Conservation (phyloP, 2,888 invertebrate species). For the Himalopsyche japonica region DNA sequence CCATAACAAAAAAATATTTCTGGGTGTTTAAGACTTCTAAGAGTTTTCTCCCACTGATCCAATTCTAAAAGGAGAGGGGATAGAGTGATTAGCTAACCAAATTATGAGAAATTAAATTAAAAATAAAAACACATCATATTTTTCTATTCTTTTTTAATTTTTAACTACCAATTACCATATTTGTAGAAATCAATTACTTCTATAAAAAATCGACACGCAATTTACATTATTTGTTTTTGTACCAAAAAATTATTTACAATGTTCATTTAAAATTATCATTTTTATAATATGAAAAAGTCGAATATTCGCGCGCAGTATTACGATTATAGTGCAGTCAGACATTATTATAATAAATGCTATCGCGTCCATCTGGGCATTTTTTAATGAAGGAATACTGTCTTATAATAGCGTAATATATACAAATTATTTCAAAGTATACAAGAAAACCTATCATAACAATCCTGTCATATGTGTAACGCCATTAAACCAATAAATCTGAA, state of each 20-base stretch:
- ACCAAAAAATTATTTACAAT: slow-evolving; percentile 37
- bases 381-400: background rate
- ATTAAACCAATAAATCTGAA: background rate
- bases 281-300: slow-evolving; percentile 25
- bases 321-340: slow-evolving; percentile 31
- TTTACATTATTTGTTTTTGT: slow-evolving; percentile 36
- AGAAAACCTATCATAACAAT: background rate
- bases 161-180: slow-evolving; percentile 39
- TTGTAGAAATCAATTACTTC: slow-evolving; percentile 37
- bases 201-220: slow-evolving; percentile 40
- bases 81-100: too few species aligned
- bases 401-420: slow-evolving; percentile 13
- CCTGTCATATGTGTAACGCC: background rate
- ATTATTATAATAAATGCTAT: slow-evolving; percentile 13
- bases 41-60: too few species aligned
- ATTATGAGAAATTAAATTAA: background rate
- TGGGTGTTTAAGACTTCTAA: too few species aligned
- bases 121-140: background rate
- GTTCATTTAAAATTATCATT: slow-evolving; percentile 26
- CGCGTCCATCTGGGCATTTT: slow-evolving; percentile 23
- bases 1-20: too few species aligned
- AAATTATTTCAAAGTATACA: background rate
- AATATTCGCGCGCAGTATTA: slow-evolving; percentile 20
- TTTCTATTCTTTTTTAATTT: slow-evolving; percentile 25
- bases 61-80: too few species aligned